phyloP scores from a whole-genome alignment of 2,797 vertebrate genomes.

The Megaceryle alcyon region DNA sequence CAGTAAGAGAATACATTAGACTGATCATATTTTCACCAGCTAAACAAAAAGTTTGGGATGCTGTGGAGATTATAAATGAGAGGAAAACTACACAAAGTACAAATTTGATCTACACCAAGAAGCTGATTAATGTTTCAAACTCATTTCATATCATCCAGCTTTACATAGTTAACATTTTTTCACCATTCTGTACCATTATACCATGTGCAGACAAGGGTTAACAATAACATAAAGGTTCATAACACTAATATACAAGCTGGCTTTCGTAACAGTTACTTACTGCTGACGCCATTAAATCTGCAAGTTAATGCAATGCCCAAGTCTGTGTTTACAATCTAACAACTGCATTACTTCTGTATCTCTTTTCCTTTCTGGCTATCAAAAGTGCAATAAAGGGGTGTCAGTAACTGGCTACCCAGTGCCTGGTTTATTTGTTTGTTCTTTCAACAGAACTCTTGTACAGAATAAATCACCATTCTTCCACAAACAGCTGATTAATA shows the following conservation, averaged over 20 bases:
- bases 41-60: slow-evolving; percentile 78
- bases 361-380: not conserved
- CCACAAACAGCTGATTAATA: slow-evolving; percentile 61
- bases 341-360: fast-evolving
- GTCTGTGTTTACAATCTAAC: not conserved
- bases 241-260: not conserved
- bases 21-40: slow-evolving; percentile 77
- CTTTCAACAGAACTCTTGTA: not conserved
- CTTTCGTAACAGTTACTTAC: not conserved
- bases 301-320: not conserved
- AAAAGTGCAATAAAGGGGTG: not conserved
- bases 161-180: not conserved
- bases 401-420: not conserved
- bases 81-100: slow-evolving; percentile 10
- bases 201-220: not conserved
- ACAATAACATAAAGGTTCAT: not conserved
- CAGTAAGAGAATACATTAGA: slow-evolving; percentile 81
- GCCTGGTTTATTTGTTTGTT: not conserved
- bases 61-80: slow-evolving; percentile 58
- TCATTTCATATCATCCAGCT: not conserved
- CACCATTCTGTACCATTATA: not conserved
- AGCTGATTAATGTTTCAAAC: not conserved
- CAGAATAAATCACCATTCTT: not conserved
- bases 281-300: not conserved
- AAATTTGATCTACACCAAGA: not conserved